These are phyloP conservation scores for Vulpes ferrilata DNA, from an alignment of 2,113 vertebrate species.

Conservation along the genomic window DNA sequence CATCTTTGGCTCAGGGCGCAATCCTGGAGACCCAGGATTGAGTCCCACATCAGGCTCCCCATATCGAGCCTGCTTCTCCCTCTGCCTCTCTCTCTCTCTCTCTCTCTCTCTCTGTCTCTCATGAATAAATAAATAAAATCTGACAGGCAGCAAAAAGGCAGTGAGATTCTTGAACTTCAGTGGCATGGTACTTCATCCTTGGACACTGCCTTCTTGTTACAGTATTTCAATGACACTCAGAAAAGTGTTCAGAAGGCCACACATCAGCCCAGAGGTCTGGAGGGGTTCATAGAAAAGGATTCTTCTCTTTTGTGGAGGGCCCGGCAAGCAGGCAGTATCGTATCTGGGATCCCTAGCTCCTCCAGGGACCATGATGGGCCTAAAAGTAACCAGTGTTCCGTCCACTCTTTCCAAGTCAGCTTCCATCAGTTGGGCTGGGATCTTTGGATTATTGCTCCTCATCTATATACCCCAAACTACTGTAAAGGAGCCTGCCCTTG, in stretches of 20 bases:
- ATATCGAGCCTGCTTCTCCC: too few species aligned
- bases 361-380: slow-evolving; percentile 70
- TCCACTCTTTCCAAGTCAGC: slow-evolving; percentile 92
- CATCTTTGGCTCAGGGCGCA: too few species aligned
- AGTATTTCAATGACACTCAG: slow-evolving; percentile 92
- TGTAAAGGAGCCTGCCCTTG: slow-evolving; percentile 94
- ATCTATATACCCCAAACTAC: slow-evolving; percentile 93
- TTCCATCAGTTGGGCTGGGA: slow-evolving; percentile 95
- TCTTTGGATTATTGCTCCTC: slow-evolving; percentile 96
- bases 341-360: slow-evolving; percentile 83
- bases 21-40: too few species aligned
- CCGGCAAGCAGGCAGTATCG: slow-evolving; percentile 83
- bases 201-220: slow-evolving; percentile 91
- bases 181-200: slow-evolving; percentile 44
- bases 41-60: too few species aligned
- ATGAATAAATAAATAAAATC: too few species aligned
- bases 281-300: slow-evolving; percentile 47
- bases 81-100: too few species aligned
- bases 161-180: slow-evolving; percentile 6
- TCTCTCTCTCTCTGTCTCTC: too few species aligned
- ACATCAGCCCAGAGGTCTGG: background rate
- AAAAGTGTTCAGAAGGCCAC: slow-evolving; percentile 64
- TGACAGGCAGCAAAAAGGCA: slow-evolving; percentile 83
- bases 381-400: slow-evolving; percentile 92
- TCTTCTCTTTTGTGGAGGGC: slow-evolving; percentile 79